These are phyloP conservation scores for Oscheius sp. DNA, from an alignment of 2,888 invertebrate species.

Conservation along the genomic window DNA sequence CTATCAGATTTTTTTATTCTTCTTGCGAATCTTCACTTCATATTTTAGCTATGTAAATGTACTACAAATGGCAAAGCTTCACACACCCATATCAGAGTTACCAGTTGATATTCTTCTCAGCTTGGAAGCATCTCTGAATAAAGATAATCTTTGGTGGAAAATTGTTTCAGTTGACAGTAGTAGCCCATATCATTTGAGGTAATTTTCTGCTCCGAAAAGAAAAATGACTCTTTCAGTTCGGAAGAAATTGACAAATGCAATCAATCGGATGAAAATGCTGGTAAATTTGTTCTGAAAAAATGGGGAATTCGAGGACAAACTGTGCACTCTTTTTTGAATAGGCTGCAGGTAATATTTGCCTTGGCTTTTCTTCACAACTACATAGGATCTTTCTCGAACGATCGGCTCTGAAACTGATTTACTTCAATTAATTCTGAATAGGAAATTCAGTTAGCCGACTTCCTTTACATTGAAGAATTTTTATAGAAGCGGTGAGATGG, in stretches of 20 bases:
- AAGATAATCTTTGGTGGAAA: conserved; percentile 58
- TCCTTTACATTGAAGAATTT: not conserved
- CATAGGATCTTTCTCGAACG: conserved; percentile 50
- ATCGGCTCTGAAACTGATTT: conserved; percentile 55
- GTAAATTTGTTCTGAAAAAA: conserved; percentile 64
- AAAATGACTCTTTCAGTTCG: conserved; percentile 33
- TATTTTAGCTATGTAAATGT: too few species aligned
- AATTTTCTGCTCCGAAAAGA: not conserved
- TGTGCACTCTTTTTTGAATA: conserved; percentile 61
- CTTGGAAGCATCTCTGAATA: conserved; percentile 47
- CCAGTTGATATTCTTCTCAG: conserved; percentile 48
- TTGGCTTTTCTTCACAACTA: too few species aligned
- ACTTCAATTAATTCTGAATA: conserved; percentile 61
- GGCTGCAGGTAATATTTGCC: conserved; percentile 31
- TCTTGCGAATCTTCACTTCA: too few species aligned
- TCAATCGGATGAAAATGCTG: conserved; percentile 54
- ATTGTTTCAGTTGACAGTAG: conserved; percentile 53
- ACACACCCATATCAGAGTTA: conserved; percentile 61
- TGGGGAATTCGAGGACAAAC: conserved; percentile 71
- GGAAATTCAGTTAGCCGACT: conserved; percentile 63
- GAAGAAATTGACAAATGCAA: conserved; percentile 51
- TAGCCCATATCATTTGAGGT: conserved; percentile 58
- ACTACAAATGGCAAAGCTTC: conserved; percentile 33
- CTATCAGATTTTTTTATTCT: too few species aligned
- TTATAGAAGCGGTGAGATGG: conserved; percentile 52